phyloP scores from a whole-genome alignment of 2,113 vertebrate genomes.

The Tragelaphus imberbis region DNA sequence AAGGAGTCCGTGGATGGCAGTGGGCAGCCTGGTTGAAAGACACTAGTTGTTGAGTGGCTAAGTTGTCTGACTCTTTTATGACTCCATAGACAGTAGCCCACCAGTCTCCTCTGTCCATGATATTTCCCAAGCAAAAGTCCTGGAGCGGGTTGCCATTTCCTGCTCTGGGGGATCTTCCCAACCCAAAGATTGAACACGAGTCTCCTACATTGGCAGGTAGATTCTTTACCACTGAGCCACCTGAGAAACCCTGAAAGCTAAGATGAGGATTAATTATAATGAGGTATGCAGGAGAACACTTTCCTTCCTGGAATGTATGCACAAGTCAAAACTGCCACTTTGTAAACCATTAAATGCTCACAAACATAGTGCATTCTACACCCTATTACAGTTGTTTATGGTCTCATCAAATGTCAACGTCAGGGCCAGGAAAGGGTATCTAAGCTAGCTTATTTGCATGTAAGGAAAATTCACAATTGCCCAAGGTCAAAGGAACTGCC shows the following conservation, averaged over 20 bases:
- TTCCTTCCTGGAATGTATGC: neutral
- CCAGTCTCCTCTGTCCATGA: neutral
- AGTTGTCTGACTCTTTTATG: neutral
- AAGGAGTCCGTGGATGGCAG: rapidly evolving
- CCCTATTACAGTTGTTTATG: neutral
- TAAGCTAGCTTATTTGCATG: neutral
- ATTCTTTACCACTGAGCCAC: neutral
- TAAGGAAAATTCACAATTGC: neutral
- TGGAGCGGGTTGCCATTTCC: neutral
- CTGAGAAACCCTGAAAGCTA: neutral
- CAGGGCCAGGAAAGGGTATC: neutral
- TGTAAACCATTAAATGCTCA: neutral
- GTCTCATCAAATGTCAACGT: neutral
- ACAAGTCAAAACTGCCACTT: neutral
- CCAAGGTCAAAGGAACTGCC: neutral
- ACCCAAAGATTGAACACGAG: neutral
- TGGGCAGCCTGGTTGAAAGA: rapidly evolving
- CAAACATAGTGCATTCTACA: neutral
- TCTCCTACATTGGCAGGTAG: neutral
- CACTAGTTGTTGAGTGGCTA: neutral
- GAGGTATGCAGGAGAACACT: rapidly evolving
- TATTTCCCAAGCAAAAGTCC: neutral
- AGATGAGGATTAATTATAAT: rapidly evolving
- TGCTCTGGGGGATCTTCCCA: neutral
- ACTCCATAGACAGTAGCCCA: neutral